Base-by-base conservation (phyloP, 2,888 invertebrate genomes). In the Eupithecia tripunctaria region DNA sequence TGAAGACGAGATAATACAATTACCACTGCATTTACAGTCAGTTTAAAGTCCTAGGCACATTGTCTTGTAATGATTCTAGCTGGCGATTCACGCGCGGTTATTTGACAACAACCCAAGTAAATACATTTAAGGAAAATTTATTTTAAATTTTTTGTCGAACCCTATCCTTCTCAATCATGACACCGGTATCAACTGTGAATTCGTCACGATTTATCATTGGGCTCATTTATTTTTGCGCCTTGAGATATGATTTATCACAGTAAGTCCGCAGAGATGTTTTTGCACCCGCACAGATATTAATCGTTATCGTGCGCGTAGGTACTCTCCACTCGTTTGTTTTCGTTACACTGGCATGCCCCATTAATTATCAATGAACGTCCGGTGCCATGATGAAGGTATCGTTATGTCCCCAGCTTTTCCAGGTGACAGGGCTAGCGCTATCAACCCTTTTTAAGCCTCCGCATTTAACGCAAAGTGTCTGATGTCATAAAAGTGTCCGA, bases 311-410 rank as follows among this genome's bases (percentile, higher is more conserved):
- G 89, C 91, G 92, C 91, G 90, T 89, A 86, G 64, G 25, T 64
- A 64, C 64, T 89, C 89, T 86, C 86, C 85, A 89, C 90, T 93
- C 93, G 93, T 94, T 94, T 94, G 93, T 94, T 92, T 93, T 94
- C 94, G 93, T 94, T 93, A 93, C 88, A 86, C 84, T 92, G 92
- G 90, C 93, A 89, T 86, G 89, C 81, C 89, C 91, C 94, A 93
- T 94, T 94, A 94, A 94, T 94, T 94, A 94, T 93, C 94, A 94
- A 94, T 94, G 94, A 94, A 89, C 90, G 93, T 93, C 93, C 92
- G 88, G 88, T 76, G 84, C 86, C 84, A 89, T 94, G 94, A 94
- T 92, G 93, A 88, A 93, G 94, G 94, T 93, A 89, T 86, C 85
- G 87, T 85, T 87, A 88, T 87, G 89, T 89, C 91, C 91, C 89